Evolutionary conservation across 2,888 invertebrate species (phyloP).

Genomic region (Brachypalpus laphriformis): DNA sequence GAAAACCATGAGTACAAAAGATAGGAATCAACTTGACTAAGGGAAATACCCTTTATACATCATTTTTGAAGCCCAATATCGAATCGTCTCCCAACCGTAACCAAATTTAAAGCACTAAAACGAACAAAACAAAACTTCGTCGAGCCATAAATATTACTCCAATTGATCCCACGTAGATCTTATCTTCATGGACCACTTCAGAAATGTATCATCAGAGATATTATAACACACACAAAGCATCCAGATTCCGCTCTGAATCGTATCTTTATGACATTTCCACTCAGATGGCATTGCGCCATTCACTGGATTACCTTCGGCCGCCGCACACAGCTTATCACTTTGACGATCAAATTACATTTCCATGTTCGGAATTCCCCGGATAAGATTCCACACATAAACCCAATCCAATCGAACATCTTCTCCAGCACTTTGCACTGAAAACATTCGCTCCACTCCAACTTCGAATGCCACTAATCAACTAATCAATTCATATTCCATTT

Average conservation of each 20-base stretch:
- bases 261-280: slow-evolving; percentile 59
- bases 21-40: too few species aligned
- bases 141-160: slow-evolving; percentile 25
- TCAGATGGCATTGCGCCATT: slow-evolving; percentile 34
- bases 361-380: slow-evolving; percentile 62
- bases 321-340: slow-evolving; percentile 35
- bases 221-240: slow-evolving; percentile 28
- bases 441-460: neutral
- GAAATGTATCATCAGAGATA: slow-evolving; percentile 46
- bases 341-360: slow-evolving; percentile 69
- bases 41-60: too few species aligned
- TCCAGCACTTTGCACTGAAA: slow-evolving; percentile 2
- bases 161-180: slow-evolving; percentile 59
- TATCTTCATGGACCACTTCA: slow-evolving; percentile 36
- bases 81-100: neutral
- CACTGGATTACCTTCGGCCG: slow-evolving; percentile 18
- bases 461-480: slow-evolving; percentile 56
- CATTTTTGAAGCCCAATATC: too few species aligned
- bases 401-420: slow-evolving; percentile 35
- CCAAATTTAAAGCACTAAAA: neutral
- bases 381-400: slow-evolving; percentile 55
- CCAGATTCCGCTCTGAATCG: slow-evolving; percentile 38
- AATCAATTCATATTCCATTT: slow-evolving; percentile 62
- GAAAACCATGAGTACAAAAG: too few species aligned
- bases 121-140: slow-evolving; percentile 3